Evolutionary conservation across 1,140 invertebrate species (phyloP), one percentile per base, ranked within the genome.

Genomic region (Neomicropteryx cornuta): DNA sequence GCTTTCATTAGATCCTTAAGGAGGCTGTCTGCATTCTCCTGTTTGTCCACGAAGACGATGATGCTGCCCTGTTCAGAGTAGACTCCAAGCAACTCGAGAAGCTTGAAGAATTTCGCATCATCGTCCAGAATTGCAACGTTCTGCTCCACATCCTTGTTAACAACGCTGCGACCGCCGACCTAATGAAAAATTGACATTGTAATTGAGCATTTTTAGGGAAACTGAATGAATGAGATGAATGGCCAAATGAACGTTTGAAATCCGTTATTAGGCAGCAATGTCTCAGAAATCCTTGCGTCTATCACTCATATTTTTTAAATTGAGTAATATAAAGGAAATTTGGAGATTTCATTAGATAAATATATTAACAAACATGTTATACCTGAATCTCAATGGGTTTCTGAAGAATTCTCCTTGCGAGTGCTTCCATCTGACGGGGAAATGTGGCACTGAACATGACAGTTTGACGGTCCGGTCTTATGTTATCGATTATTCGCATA

Each of bases 361-460:
- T n/a, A n/a, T n/a, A n/a, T n/a, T n/a, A n/a, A n/a, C n/a, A n/a
- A n/a, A n/a, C n/a, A n/a, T n/a, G n/a, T n/a, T n/a, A 11, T 49
- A 68, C 66, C 65, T 90, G 86, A n/a, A 99, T 87, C 69, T 99
- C 97, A 33, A 99, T 86, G 1, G 97, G 97, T 62, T 91, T 90
- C 31, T 81, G 85, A 2, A 99, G 65, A 48, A 97, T 96, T 45
- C 91, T 75, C 18, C 95, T 70, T 0, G 96, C 97, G 2, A 99
- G 63, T 0, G 94, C 96, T 68, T 99, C 97, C 95, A 99, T 99
- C 68, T 97, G 93, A 3, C 95, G 68, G 0, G 97, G 97, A 58
- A 99, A 99, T 0, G 97, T 99, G 0, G 97, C 97, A 47, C 91
- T 97, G 60, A 99, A 99, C 76, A 99, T 85, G 1, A 99, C 95